Base-by-base conservation (phyloP, 2,797 vertebrate genomes). In the Eleutherodactylus coqui region DNA sequence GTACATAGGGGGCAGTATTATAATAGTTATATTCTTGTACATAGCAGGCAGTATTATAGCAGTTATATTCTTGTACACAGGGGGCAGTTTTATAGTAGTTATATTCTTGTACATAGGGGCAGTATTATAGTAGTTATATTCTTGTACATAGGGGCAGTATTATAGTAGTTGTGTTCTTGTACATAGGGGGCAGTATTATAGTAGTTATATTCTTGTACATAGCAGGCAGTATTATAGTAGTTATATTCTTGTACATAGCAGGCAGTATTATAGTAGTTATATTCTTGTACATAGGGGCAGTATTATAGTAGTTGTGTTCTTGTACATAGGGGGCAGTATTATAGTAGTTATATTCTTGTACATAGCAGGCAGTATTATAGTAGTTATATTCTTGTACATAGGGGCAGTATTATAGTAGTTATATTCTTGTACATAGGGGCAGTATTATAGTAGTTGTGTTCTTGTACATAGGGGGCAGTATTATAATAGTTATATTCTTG, bases 201-300 rank as follows among this genome's bases (percentile, higher is more conserved):
- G 58, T 62, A 62, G 58, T 62, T 62, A 62, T 29, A 64, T 64
- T 34, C 62, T 34, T 64, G 62, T 64, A 64, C 16, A 64, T 64
- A 64, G 62, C 13, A 2, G n/a, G 29, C 14, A 64, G 62, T 64
- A 62, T 64, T 70, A 70, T 70, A 70, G 67, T 70, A 70, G 34
- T 41, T 70, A 70, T 70, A 67, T 36, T 67, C 36, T 41, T 67
- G 62, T 67, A 34, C 14, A 67, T 67, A 67, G 62, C 29, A 9
- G n/a, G 62, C 32, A 67, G 62, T 67, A 70, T 70, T 70, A 70
- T 70, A 70, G 67, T 70, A 70, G 67, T 70, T 70, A 41, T 41
- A 70, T 70, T 70, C 32, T 70, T 70, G 67, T 70, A 70, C 17
- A 70, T 41, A 70, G 67, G 67, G 13, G 67, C 67, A 70, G 67